phyloP scores from a whole-genome alignment of 2,888 invertebrate genomes.

The Beris chalybata region DNA sequence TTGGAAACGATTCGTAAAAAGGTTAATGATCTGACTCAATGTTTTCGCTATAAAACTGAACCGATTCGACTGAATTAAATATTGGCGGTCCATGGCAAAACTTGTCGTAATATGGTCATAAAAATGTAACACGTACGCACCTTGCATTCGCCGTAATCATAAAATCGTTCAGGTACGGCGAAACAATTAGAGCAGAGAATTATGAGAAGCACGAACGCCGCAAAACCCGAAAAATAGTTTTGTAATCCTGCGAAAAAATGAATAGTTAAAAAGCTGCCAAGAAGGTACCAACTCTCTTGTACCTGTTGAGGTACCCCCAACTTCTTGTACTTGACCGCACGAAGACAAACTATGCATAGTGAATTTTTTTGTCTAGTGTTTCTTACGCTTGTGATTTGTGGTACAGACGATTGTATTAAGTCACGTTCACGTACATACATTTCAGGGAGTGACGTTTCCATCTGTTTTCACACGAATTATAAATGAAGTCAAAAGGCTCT shows the following conservation, averaged over 20 bases:
- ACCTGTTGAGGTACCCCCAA: too few relatives aligned
- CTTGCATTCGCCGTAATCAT: conserved; percentile 20
- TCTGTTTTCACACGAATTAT: too few relatives aligned
- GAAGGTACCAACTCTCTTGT: not conserved
- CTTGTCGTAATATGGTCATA: too few relatives aligned
- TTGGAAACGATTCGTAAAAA: not conserved
- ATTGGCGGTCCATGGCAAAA: not conserved
- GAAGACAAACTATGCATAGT: too few relatives aligned
- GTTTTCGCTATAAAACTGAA: conserved; percentile 25
- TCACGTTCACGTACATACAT: too few relatives aligned
- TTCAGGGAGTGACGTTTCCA: too few relatives aligned
- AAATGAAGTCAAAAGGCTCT: too few relatives aligned
- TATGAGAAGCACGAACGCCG: not conserved
- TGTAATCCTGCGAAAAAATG: conserved; percentile 18
- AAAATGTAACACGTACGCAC: conserved; percentile 24
- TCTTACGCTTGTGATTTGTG: not conserved
- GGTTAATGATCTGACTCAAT: conserved; percentile 29
- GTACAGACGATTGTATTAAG: not conserved
- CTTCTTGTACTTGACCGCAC: too few relatives aligned
- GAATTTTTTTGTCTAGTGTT: too few relatives aligned
- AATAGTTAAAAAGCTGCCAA: conserved; percentile 11
- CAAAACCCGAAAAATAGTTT: not conserved
- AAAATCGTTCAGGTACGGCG: conserved; percentile 22
- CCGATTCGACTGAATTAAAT: conserved; percentile 20
- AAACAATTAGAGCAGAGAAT: conserved; percentile 16